Conservation (phyloP, 2,113 vertebrate species). For the Scomber scombrus region DNA sequence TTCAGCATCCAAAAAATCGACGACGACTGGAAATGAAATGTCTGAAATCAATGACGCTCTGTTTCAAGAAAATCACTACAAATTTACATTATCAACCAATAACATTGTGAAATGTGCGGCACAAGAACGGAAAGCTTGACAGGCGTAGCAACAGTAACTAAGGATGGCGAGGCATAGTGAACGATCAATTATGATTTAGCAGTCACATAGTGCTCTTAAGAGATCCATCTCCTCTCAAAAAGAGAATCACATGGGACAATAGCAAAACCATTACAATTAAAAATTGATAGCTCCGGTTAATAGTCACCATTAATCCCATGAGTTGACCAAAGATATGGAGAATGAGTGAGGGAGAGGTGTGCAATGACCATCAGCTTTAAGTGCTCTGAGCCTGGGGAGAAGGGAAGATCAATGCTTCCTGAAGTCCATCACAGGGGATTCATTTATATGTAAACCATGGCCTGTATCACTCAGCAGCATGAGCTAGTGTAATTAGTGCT, state of each 20-base stretch:
- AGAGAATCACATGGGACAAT: not conserved
- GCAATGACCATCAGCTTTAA: constrained; percentile 23
- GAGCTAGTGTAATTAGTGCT: constrained; percentile 49
- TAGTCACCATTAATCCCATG: constrained; percentile 25
- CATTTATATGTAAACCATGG: constrained; percentile 55
- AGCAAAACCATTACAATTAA: not conserved
- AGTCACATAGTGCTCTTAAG: not conserved
- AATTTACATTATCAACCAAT: too few species aligned
- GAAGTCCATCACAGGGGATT: constrained; percentile 43
- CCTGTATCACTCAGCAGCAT: constrained; percentile 29
- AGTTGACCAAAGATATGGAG: constrained; percentile 20
- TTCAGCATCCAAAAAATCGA: not conserved
- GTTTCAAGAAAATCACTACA: not conserved
- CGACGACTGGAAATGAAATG: not conserved
- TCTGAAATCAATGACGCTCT: not conserved
- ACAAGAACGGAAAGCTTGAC: too few species aligned
- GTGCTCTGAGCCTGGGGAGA: constrained; percentile 21
- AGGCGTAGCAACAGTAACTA: not conserved
- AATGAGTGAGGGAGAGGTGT: not conserved
- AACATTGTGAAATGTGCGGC: too few species aligned
- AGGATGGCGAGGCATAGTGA: not conserved
- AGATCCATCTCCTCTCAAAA: not conserved
- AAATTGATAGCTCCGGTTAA: constrained; percentile 7
- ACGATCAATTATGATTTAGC: not conserved
- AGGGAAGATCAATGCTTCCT: constrained; percentile 45